A percentile compares a stretch with the other conserved stretches of the same genome.
These are phyloP conservation scores for Rana temporaria DNA, from an alignment of 2,113 vertebrate genomes.

Conservation along the genomic window DNA sequence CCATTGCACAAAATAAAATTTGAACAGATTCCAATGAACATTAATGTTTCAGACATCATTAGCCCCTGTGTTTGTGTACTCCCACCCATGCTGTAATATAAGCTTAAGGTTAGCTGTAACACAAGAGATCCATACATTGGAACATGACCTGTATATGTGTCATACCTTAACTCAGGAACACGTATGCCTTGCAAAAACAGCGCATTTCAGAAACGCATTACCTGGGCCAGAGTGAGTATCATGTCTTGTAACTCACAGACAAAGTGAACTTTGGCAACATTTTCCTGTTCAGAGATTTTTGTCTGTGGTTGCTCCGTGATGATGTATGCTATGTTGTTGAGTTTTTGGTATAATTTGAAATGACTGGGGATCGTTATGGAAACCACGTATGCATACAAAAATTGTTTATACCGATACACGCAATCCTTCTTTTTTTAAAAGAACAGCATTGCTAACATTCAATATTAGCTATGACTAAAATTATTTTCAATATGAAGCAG, in stretches of 20 bases:
- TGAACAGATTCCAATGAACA: slow-evolving; percentile 35
- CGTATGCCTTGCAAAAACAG: slow-evolving; percentile 62
- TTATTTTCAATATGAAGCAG: too few species aligned
- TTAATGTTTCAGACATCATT: slow-evolving; percentile 58
- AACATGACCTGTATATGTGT: slow-evolving; percentile 60
- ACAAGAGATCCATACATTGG: slow-evolving; percentile 58
- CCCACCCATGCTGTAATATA: slow-evolving; percentile 60
- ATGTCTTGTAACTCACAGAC: slow-evolving; percentile 63
- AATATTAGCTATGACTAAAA: too few species aligned
- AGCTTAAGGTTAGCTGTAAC: slow-evolving; percentile 59
- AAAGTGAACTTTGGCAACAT: slow-evolving; percentile 61
- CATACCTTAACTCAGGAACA: slow-evolving; percentile 58
- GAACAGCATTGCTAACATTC: too few species aligned
- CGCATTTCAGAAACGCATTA: slow-evolving; percentile 57
- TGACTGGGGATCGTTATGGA: too few species aligned
- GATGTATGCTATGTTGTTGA: too few species aligned
- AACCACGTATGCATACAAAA: too few species aligned
- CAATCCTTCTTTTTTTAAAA: too few species aligned
- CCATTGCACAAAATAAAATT: slow-evolving; percentile 60
- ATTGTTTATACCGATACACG: too few species aligned
- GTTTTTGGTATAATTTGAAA: too few species aligned
- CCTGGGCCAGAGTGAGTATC: slow-evolving; percentile 60
- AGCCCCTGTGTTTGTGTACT: slow-evolving; percentile 59
- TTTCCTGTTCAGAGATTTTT: too few species aligned
- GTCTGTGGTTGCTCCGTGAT: too few species aligned